A percentile compares a stretch with the other conserved stretches of the same genome.
phyloP scores from a whole-genome alignment of 2,797 vertebrate genomes.

The Oophaga sylvatica region DNA sequence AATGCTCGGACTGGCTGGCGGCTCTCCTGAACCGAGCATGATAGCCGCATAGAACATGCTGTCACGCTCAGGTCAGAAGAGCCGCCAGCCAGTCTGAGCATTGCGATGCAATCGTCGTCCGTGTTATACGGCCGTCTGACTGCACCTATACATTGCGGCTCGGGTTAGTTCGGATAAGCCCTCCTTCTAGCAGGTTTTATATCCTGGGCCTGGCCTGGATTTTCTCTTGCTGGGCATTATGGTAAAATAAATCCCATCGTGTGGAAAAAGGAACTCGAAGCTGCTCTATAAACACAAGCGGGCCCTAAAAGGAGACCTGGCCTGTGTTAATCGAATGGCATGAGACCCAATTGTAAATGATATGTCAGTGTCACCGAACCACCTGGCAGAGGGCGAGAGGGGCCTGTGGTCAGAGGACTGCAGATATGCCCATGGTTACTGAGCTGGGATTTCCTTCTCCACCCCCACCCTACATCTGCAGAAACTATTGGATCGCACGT shows the following conservation, averaged over 20 bases:
- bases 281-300: conserved; percentile 31
- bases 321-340: conserved; percentile 34
- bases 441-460: neutral
- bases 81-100: too few relatives aligned
- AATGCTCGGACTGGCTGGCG: too few relatives aligned
- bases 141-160: neutral
- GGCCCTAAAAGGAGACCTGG: conserved; percentile 30
- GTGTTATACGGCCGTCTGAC: too few relatives aligned
- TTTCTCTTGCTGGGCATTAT: neutral
- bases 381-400: neutral
- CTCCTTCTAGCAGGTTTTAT: neutral
- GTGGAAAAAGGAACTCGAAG: conserved; percentile 21
- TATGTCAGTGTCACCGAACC: neutral
- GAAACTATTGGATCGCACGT: neutral
- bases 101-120: too few relatives aligned
- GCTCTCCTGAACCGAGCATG: too few relatives aligned
- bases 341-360: conserved; percentile 30
- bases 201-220: conserved; percentile 2
- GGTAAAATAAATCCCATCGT: conserved; percentile 31
- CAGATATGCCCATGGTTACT: neutral
- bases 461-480: neutral
- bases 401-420: neutral
- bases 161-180: neutral
- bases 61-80: too few relatives aligned
- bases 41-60: too few relatives aligned